A percentile compares a stretch with the other conserved stretches of the same genome.
phyloP scores from a whole-genome alignment of 2,888 invertebrate genomes.

The Harpalus rubripes region DNA sequence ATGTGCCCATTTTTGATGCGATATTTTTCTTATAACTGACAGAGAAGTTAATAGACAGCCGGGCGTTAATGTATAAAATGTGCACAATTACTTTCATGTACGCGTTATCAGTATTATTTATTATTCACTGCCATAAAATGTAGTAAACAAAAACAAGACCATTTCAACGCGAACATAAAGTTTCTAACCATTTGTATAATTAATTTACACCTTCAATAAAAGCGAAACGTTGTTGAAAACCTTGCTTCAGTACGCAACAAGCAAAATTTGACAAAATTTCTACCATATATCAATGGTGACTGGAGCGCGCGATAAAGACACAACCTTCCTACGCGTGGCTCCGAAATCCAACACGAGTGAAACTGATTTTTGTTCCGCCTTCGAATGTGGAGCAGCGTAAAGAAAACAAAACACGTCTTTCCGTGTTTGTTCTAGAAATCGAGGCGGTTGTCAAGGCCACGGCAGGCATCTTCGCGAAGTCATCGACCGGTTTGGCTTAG shows the following conservation, averaged over 20 bases:
- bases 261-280: constrained; percentile 42
- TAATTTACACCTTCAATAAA: constrained; percentile 42
- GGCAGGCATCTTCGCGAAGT: constrained; percentile 25
- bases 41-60: too few relatives aligned
- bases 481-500: constrained; percentile 63
- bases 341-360: constrained; percentile 49
- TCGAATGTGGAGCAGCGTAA: constrained; percentile 63
- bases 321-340: constrained; percentile 35
- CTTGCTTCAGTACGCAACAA: constrained; percentile 5
- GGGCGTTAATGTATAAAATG: background rate
- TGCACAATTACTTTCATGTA: background rate
- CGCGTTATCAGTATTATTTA: background rate
- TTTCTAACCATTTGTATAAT: constrained; percentile 36
- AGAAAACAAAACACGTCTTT: constrained; percentile 59
- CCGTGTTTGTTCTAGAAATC: constrained; percentile 64
- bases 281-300: constrained; percentile 45
- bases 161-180: background rate
- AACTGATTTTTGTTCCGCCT: constrained; percentile 62
- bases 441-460: constrained; percentile 58
- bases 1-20: too few relatives aligned
- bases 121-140: background rate
- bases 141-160: background rate
- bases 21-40: too few relatives aligned
- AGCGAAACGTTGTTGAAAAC: constrained; percentile 33
- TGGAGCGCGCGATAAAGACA: constrained; percentile 46